Percentiles rank a stretch among this genome's conserved stretches.
Evolutionary conservation across 2,113 vertebrate genomes (phyloP).

Genomic region (Seriola dumerili): DNA sequence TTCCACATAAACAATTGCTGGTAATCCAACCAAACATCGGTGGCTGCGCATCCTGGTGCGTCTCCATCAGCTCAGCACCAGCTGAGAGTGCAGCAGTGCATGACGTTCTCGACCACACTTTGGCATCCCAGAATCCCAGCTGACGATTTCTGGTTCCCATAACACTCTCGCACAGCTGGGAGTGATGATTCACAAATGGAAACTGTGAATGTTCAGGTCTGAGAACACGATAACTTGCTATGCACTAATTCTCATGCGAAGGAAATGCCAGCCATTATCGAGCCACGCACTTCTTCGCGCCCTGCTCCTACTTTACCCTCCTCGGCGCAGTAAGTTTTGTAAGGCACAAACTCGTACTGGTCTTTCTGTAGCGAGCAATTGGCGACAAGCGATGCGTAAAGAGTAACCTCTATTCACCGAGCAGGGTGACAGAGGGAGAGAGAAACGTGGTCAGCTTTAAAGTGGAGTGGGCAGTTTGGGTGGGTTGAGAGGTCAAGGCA

Average conservation of each 20-base stretch:
- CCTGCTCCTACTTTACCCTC: not conserved
- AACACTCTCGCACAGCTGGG: constrained; percentile 67
- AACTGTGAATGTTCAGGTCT: constrained; percentile 46
- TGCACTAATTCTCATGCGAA: not conserved
- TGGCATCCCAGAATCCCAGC: constrained; percentile 72
- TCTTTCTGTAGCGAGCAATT: constrained; percentile 10
- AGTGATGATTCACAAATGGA: constrained; percentile 51
- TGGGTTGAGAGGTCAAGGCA: constrained; percentile 72
- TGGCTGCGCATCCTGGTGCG: constrained; percentile 41
- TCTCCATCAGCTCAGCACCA: constrained; percentile 64
- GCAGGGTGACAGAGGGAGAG: not conserved
- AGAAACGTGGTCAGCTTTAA: constrained; percentile 45
- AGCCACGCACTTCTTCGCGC: no score
- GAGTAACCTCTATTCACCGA: constrained; percentile 5
- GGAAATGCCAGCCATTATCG: not conserved
- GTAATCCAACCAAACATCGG: constrained; percentile 45
- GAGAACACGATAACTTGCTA: constrained; percentile 6
- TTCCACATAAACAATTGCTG: constrained; percentile 32
- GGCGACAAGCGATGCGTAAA: not conserved
- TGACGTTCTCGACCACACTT: constrained; percentile 39
- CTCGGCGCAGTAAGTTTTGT: not conserved
- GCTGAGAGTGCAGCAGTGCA: constrained; percentile 50
- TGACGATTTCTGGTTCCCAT: constrained; percentile 69
- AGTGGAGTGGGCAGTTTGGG: constrained; percentile 66
- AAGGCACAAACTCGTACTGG: constrained; percentile 11